Conservation (phyloP, 2,113 vertebrate genomes). For the Acanthochromis polyacanthus region DNA sequence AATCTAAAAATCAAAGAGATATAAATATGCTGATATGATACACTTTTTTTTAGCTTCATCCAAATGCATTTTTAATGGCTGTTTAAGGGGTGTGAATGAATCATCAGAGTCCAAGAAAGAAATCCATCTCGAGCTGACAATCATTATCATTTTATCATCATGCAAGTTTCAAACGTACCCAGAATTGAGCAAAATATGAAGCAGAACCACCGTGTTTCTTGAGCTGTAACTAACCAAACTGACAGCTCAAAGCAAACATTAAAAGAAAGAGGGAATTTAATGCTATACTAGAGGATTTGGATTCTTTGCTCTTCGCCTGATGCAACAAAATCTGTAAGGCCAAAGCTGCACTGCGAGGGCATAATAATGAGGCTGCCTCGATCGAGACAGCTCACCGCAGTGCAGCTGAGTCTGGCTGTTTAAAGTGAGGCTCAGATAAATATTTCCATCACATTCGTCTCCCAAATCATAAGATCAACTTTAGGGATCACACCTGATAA, state of each 20-base stretch:
- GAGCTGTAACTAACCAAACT: conserved; percentile 39
- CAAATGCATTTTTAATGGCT: conserved; percentile 62
- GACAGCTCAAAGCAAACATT: conserved; percentile 47
- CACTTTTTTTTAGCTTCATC: conserved; percentile 31
- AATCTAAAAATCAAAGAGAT: conserved; percentile 69
- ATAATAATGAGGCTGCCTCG: conserved; percentile 57
- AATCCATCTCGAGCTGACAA: conserved; percentile 10
- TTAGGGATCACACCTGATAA: conserved; percentile 16
- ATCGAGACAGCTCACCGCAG: conserved; percentile 37
- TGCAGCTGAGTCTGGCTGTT: conserved; percentile 38
- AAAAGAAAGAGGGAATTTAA: conserved; percentile 33
- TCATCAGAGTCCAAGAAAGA: conserved; percentile 30
- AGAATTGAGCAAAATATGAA: conserved; percentile 30
- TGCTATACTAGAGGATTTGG: conserved; percentile 16
- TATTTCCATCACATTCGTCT: conserved; percentile 37
- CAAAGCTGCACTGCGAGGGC: conserved; percentile 39
- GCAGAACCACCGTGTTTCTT: neutral
- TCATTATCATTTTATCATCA: conserved; percentile 49
- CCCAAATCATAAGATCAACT: conserved; percentile 14
- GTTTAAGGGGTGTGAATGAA: conserved; percentile 46
- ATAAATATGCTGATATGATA: conserved; percentile 57
- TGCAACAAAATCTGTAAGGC: conserved; percentile 54
- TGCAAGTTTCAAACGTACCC: conserved; percentile 42
- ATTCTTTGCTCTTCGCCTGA: conserved; percentile 43
- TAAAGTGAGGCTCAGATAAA: conserved; percentile 36